Evolutionary conservation across 2,113 vertebrate genomes (phyloP), one percentile per base, ranked within the genome.

Genomic region (Prinia subflava): DNA sequence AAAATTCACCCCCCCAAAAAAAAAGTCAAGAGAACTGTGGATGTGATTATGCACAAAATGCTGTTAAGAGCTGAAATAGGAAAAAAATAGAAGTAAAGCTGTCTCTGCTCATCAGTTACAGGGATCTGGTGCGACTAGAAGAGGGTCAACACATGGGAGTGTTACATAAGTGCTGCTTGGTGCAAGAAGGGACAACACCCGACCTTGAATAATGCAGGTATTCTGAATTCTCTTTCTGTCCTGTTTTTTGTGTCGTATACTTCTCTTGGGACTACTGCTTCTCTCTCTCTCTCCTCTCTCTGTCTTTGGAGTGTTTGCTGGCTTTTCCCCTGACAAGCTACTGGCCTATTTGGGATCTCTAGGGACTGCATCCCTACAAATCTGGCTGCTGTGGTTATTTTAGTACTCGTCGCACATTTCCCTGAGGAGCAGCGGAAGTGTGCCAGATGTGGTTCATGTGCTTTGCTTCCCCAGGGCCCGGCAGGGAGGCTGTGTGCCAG

Each of bases 341-440:
- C 73, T 87, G 93, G 52, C 84, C 62, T 65, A 1, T 49, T 76
- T 82, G 81, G 30, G 62, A 14, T 73, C 73, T 67, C 84, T 15
- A 16, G 81, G 69, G 73, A 9, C 33, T 37, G 25, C 5, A 6
- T 87, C 50, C 31, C 55, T 39, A 15, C 10, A 8, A 65, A 33
- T 69, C 46, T 84, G 67, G 30, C 67, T 82, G 47, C 87, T 80
- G 59, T 19, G 81, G 42, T 69, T 82, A 59, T 92, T 81, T 90
- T 31, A 42, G 86, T 5, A 1, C 57, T 67, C 0, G 0, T 20
- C 0, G 0, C 57, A 41, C 49, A 42, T 82, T 71, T 79, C 81
- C 63, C 80, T 3, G 13, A 33, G 50, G 70, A 85, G 14, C 8
- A 6, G 31, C 6, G 1, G 65, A 89, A 15, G 16, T n/a, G 46